Evolutionary conservation across 2,888 invertebrate species (phyloP).

Genomic region (Brenthis ino): DNA sequence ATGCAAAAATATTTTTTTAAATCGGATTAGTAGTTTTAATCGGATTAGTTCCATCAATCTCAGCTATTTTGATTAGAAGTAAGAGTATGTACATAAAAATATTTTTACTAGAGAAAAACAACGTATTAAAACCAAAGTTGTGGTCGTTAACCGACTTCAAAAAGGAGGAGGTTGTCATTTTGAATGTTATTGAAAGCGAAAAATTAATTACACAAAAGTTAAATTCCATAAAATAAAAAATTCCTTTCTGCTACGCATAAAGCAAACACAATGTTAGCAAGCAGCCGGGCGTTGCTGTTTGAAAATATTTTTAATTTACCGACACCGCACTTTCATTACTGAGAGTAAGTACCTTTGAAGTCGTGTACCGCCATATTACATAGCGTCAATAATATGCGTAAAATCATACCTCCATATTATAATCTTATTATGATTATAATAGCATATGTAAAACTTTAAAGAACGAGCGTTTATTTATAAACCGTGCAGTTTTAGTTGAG

Average conservation of each 20-base stretch:
- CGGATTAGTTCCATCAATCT: no score
- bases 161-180: not conserved
- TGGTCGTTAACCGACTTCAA: not conserved
- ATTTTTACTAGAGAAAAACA: no score
- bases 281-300: conserved; percentile 47
- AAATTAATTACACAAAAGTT: conserved; percentile 33
- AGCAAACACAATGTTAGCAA: conserved; percentile 46
- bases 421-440: no score
- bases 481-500: no score
- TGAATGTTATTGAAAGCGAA: conserved; percentile 24
- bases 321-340: conserved; percentile 57
- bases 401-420: no score
- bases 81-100: no score
- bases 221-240: conserved; percentile 39
- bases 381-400: conserved; percentile 6
- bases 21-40: no score
- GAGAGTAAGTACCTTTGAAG: conserved; percentile 56
- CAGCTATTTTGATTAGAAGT: no score
- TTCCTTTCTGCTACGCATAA: conserved; percentile 37
- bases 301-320: conserved; percentile 69
- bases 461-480: no score
- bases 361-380: conserved; percentile 31
- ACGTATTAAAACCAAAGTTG: not conserved
- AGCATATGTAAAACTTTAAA: no score
- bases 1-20: no score